Evolutionary conservation across 2,113 vertebrate species (phyloP).

Genomic region (Glaucidium brasilianum): DNA sequence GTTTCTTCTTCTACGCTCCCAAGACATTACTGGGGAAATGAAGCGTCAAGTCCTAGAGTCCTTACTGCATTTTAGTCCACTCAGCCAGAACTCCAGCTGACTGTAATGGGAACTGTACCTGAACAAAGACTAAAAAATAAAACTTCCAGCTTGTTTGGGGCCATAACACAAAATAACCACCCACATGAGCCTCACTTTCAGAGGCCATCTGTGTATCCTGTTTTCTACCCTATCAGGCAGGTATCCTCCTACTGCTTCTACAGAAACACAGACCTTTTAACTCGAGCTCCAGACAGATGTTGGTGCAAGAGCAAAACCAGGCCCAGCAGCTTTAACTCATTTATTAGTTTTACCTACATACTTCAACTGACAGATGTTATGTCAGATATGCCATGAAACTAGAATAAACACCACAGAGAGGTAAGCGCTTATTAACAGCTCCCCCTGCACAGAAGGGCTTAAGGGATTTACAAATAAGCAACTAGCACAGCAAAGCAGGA

Average conservation of each 20-base stretch:
- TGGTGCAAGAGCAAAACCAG: not conserved
- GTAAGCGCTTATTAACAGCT: not conserved
- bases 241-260: not conserved
- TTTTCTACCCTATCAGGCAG: not conserved
- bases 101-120: not conserved
- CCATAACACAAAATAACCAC: not conserved
- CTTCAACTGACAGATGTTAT: not conserved
- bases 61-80: not conserved
- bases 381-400: not conserved
- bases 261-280: not conserved
- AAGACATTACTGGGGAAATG: not conserved
- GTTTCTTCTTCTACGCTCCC: not conserved
- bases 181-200: not conserved
- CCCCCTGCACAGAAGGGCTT: not conserved
- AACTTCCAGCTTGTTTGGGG: not conserved
- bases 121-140: not conserved
- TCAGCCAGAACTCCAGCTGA: not conserved
- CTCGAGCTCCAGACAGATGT: not conserved
- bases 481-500: not conserved
- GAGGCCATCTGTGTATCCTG: not conserved
- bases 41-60: not conserved
- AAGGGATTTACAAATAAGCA: not conserved
- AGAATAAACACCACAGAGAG: not conserved
- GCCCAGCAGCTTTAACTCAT: not conserved
- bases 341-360: not conserved